Evolutionary conservation across 2,888 invertebrate genomes (phyloP).

Genomic region (Perizoma affinitatum): DNA sequence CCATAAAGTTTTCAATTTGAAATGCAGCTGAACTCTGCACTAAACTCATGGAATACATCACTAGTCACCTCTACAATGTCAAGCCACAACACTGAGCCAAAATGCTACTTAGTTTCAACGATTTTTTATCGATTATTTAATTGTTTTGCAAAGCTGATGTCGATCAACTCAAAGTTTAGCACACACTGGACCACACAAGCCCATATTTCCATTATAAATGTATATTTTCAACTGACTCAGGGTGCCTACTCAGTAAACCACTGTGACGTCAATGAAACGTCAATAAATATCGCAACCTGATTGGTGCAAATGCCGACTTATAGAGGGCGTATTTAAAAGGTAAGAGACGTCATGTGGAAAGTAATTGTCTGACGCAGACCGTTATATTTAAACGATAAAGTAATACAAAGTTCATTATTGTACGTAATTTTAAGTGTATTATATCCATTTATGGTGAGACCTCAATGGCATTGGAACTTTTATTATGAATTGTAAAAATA

Average conservation of each 20-base stretch:
- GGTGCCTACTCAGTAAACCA: constrained; percentile 29
- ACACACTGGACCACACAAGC: constrained; percentile 30
- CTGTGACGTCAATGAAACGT: constrained; percentile 43
- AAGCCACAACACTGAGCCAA: neutral
- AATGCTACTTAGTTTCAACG: neutral
- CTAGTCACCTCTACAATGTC: constrained; percentile 25
- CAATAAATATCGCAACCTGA: constrained; percentile 22
- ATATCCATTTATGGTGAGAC: constrained; percentile 12
- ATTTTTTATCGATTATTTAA: constrained; percentile 1
- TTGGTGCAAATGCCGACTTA: constrained; percentile 33
- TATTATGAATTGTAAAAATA: constrained; percentile 1
- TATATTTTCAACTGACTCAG: constrained; percentile 38
- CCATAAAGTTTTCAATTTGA: constrained; percentile 71
- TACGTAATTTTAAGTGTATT: constrained; percentile 19
- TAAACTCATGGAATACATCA: constrained; percentile 68
- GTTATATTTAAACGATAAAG: constrained; percentile 22
- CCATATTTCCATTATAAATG: constrained; percentile 40
- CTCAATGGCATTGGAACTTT: constrained; percentile 12
- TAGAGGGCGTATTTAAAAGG: constrained; percentile 32
- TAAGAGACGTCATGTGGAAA: constrained; percentile 29
- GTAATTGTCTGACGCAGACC: constrained; percentile 22
- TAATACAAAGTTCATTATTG: constrained; percentile 11
- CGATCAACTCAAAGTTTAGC: constrained; percentile 18
- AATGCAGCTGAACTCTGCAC: constrained; percentile 47
- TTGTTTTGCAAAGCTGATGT: constrained; percentile 7